Base-by-base conservation (phyloP, 2,113 vertebrate genomes). In the Tretioscincus oriximinensis region DNA sequence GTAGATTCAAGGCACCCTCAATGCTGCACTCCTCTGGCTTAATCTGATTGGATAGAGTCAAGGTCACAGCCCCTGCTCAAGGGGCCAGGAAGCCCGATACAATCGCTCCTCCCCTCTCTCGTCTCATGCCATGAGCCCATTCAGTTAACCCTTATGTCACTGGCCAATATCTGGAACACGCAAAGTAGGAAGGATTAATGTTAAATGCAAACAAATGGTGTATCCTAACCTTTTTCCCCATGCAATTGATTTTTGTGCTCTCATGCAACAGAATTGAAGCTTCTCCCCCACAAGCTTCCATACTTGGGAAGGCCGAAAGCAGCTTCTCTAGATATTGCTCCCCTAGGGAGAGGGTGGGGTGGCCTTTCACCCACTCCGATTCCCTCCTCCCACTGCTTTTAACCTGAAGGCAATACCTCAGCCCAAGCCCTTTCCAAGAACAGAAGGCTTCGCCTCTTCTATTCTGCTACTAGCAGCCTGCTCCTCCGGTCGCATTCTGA, bases 21-120 rank as follows among this genome's bases (percentile, higher is more conserved):
- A n/a, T 31, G 72, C 85, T 73, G 87, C 86, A 82, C 91, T 87
- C 89, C 83, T 83, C 88, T 91, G 91, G 93, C 54, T 92, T 31
- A 9, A 12, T 54, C 61, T 54, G 70, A 73, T 45, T 91, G 95
- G 95, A 94, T 94, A 84, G 94, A 77, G 81, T 87, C 89, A 92
- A 90, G 86, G 86, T 92, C 88, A 65, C 70, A 91, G 95, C 95
- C 96, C 96, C 95, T 97, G 95, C 95, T 91, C 91, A 81, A 94
- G 90, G 92, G 94, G 83, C 89, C 89, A 90, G 93, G 94, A 97
- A 96, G 95, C 96, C 96, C 92, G 94, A 93, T 92, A 93, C 61
- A 91, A 82, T 69, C 81, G 77, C 81, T 31, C 61, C 29, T 75
- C 47, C 54, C 26, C 75, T 31, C 24, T 11, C 12, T 49, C 73